Base-by-base conservation (phyloP, 2,888 invertebrate genomes). In the Melanostoma mellinum region DNA sequence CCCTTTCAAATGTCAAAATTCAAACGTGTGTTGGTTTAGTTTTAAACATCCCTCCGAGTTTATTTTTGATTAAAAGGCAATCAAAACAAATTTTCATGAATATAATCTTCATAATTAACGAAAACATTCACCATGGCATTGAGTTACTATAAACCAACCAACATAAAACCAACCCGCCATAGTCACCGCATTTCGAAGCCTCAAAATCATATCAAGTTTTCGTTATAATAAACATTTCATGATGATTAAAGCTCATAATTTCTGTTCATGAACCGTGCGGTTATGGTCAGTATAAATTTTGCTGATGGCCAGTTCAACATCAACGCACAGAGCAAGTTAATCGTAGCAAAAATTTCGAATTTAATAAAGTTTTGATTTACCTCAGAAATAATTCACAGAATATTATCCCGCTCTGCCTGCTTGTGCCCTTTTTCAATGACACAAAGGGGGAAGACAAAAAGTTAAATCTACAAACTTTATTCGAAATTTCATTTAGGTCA, bases 201-300 rank as follows among this genome's bases (percentile, higher is more conserved):
- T 20, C 20, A 20, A 56, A 20, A 30, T 38, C 2, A 56, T 30
- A 4, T 5, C 30, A 9, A 38, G 38, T 56, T n/a, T 38, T 38
- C 9, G 30, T 56, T 30, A 56, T 20, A 56, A 60, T 42, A 42
- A 42, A 58, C n/a, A 58, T 71, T 35, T 10, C 56, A 44, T 50
- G 58, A 52, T 52, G 32, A 44, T 52, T 50, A 65, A 72, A 65
- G 52, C 42, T 56, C 52, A 58, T 63, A 56, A 50, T 40, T 69
- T 42, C 55, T 56, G 42, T 50, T 50, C 69, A 77, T 44, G 50
- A 77, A 44, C 56, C 55, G 32, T 77, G 58, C 4, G 77, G 71
- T 63, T 56, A 52, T 36, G 71, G 63, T 58, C 36, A 42, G 63
- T 32, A 65, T 71, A 56, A 61, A 50, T 68, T 69, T 42, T 63